A percentile compares a stretch with the other conserved stretches of the same genome.
Conservation (phyloP, 1,140 invertebrate genomes). For the Oedothorax gibbosus region DNA sequence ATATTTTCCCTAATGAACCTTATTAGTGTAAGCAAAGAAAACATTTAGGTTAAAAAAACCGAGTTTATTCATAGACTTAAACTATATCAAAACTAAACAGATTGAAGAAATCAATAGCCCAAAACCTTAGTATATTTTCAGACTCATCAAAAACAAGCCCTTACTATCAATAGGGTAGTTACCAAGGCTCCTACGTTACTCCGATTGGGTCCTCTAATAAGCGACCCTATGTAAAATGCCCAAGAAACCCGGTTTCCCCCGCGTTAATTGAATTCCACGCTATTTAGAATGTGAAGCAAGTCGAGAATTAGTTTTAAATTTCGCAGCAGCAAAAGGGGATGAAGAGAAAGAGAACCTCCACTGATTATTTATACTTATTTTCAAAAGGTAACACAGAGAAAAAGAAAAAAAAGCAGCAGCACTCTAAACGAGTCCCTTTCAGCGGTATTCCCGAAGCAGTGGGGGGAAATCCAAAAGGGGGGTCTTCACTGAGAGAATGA, state of each 20-base stretch:
- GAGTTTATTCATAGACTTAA: no score
- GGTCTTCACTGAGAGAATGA: slow-evolving; percentile 16
- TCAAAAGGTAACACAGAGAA: slow-evolving; percentile 31
- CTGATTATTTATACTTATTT: slow-evolving; percentile 60
- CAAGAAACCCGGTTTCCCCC: slow-evolving; percentile 36
- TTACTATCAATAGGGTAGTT: neutral
- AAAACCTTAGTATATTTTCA: neutral
- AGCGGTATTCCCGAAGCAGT: slow-evolving; percentile 47
- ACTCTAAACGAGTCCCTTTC: slow-evolving; percentile 54
- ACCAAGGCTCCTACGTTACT: no score
- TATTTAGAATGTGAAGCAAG: slow-evolving; percentile 56
- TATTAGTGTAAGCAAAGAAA: no score
- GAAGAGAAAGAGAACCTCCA: slow-evolving; percentile 6
- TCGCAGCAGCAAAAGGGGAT: slow-evolving; percentile 15
- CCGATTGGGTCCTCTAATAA: slow-evolving; percentile 10
- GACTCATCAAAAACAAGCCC: neutral
- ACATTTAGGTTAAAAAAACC: no score
- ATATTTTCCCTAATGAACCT: no score
- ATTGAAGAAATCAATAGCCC: no score
- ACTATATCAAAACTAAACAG: no score
- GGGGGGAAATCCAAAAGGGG: slow-evolving; percentile 1
- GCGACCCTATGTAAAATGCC: slow-evolving; percentile 35
- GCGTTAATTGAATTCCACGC: slow-evolving; percentile 57
- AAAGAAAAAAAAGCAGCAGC: neutral
- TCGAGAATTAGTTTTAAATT: slow-evolving; percentile 61